A percentile compares a stretch with the other conserved stretches of the same genome.
These are phyloP conservation scores for Papilio polytes DNA, from an alignment of 1,140 invertebrate genomes.

Conservation along the genomic window DNA sequence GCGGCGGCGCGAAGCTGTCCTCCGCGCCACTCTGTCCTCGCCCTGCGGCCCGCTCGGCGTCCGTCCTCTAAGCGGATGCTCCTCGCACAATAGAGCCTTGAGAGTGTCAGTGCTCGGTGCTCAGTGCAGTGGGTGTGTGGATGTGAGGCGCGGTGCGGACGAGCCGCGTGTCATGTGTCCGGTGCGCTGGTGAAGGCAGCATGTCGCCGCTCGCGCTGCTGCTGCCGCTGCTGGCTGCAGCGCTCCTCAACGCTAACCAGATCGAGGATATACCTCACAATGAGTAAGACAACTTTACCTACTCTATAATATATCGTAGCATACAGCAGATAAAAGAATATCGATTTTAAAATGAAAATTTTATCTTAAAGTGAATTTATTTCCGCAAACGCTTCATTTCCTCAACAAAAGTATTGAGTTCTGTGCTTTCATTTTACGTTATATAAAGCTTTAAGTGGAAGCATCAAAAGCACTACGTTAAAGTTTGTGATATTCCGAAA, in stretches of 20 bases:
- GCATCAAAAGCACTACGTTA: background rate
- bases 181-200: conserved; percentile 69
- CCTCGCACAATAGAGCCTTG: conserved; percentile 57
- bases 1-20: conserved; percentile 52
- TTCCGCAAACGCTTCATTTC: too few relatives aligned
- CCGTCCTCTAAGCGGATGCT: conserved; percentile 59
- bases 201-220: conserved; percentile 66
- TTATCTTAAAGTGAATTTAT: background rate
- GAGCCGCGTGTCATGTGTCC: conserved; percentile 68
- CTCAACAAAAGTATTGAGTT: background rate
- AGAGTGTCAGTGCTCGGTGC: conserved; percentile 1
- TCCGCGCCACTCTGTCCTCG: conserved; percentile 61
- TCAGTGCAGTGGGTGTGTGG: conserved; percentile 69
- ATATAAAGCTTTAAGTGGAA: background rate
- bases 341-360: background rate
- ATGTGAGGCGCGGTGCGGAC: conserved; percentile 61
- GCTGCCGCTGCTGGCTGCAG: conserved; percentile 67
- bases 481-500: background rate
- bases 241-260: conserved; percentile 85
- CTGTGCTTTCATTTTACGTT: background rate
- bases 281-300: conserved; percentile 86
- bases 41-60: conserved; percentile 60
- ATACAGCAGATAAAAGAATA: background rate
- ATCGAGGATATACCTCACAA: conserved; percentile 93
- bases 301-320: background rate